Evolutionary conservation across 2,113 vertebrate genomes (phyloP), one percentile per base, ranked within the genome.

Genomic region (Fulmarus glacialis): DNA sequence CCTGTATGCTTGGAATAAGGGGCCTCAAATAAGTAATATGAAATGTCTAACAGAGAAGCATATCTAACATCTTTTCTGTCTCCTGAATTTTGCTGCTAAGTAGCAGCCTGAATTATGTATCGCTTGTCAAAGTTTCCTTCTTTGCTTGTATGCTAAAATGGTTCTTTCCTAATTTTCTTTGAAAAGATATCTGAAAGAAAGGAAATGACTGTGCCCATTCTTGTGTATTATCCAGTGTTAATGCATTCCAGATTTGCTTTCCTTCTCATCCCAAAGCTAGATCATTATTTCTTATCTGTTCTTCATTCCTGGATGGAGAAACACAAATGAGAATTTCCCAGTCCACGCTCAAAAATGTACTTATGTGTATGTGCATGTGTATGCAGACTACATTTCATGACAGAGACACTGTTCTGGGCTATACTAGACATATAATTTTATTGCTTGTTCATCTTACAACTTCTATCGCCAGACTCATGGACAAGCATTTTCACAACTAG

Each of bases 301-400:
- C 30, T 47, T 75, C 3, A 20, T 47, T 70, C 26, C 20, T 23
- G 6, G 17, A 36, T 36, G 23, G 27, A 79, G 34, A 79, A 93
- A 75, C 36, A 40, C 15, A 58, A 82, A 47, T 7, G 5, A 73
- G 34, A 70, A 78, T 43, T 74, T 85, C 27, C 15, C 14, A 86
- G 4, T 70, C 8, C 32, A 24, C 0, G 3, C 6, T 38, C 12
- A 60, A 16, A 5, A 24, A 12, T 18, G 3, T 52, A 8, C 48
- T 18, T 19, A 52, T 30, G 8, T n/a, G 6, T 55, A 24, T 22
- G 15, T 63, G 12, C 10, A 9, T 34, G 21, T 34, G 36, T 29
- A 27, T 12, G 15, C 15, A 58, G 47, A 17, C n/a, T 73, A 8
- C 4, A 27, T 42, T 67, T 64, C 40, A 36, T 32, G 6, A 55